These are phyloP conservation scores for Upupa epops DNA, from an alignment of 2,113 vertebrate species.

Conservation along the genomic window DNA sequence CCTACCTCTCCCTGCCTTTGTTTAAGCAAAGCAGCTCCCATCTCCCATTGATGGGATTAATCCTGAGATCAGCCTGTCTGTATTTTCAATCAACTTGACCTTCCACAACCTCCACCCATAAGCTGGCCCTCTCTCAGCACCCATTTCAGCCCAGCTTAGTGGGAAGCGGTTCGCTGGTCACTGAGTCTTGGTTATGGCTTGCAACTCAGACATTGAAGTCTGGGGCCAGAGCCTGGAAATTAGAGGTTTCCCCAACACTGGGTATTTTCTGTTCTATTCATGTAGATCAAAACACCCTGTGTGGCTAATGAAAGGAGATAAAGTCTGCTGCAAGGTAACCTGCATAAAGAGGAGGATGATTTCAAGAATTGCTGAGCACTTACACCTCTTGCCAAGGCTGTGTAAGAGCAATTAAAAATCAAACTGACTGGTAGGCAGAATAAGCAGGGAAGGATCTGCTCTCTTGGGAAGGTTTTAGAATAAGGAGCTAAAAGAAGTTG, in stretches of 20 bases:
- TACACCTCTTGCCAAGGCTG: neutral
- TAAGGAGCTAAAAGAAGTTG: constrained; percentile 3
- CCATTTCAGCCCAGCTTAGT: neutral
- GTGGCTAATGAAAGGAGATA: neutral
- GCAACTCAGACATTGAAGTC: neutral
- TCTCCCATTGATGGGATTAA: neutral
- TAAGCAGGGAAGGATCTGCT: neutral
- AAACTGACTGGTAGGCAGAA: neutral
- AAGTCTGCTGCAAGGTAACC: neutral
- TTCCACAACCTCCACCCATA: neutral
- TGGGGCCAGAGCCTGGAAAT: neutral
- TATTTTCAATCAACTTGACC: neutral
- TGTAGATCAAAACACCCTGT: neutral
- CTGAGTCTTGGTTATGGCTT: neutral
- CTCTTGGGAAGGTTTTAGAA: neutral
- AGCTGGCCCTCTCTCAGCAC: neutral
- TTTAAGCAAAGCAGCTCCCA: neutral
- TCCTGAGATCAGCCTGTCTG: neutral
- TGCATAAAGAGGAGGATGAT: neutral
- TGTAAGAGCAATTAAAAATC: constrained; percentile 29
- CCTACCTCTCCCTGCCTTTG: neutral
- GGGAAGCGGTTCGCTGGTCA: neutral
- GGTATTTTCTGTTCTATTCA: neutral
- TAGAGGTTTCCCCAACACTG: neutral
- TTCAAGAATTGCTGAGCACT: neutral